Percentiles rank a stretch among this genome's conserved stretches.
Conservation (phyloP, 2,888 invertebrate species). For the Pyrrhosoma nymphula region DNA sequence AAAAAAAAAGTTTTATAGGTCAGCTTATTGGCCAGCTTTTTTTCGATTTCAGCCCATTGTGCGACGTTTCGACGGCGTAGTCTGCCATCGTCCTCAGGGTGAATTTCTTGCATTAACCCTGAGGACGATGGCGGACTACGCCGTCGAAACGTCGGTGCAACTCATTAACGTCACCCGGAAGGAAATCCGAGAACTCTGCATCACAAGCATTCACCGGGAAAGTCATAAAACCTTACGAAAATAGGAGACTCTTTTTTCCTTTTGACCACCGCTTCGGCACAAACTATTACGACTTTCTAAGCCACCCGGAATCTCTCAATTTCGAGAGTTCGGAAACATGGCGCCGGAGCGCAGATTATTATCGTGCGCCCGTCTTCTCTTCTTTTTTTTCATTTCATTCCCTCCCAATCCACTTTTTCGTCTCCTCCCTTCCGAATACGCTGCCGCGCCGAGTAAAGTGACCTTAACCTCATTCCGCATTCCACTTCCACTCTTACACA, state of each 20-base stretch:
- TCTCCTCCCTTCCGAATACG: not conserved
- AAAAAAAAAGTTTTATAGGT: too few species aligned
- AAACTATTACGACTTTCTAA: not conserved
- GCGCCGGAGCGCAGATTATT: not conserved
- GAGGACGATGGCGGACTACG: too few species aligned
- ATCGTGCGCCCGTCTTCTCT: not conserved
- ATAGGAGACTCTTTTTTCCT: not conserved
- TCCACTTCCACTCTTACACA: not conserved
- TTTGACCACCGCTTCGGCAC: not conserved
- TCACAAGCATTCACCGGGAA: too few species aligned
- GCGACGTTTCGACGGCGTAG: too few species aligned
- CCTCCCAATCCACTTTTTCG: not conserved
- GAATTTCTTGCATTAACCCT: too few species aligned
- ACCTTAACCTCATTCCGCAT: slow-evolving; percentile 33
- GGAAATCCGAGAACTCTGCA: too few species aligned
- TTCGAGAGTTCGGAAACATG: not conserved
- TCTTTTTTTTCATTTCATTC: not conserved
- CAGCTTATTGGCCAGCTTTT: too few species aligned
- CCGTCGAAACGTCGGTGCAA: too few species aligned
- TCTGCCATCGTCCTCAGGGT: too few species aligned
- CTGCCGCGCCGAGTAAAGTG: not conserved
- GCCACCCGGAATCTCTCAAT: not conserved
- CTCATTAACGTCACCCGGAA: too few species aligned
- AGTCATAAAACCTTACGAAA: too few species aligned
- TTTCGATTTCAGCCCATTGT: too few species aligned